Evolutionary conservation across 2,113 vertebrate genomes (phyloP), one percentile per base, ranked within the genome.

Genomic region (Calonectris borealis): DNA sequence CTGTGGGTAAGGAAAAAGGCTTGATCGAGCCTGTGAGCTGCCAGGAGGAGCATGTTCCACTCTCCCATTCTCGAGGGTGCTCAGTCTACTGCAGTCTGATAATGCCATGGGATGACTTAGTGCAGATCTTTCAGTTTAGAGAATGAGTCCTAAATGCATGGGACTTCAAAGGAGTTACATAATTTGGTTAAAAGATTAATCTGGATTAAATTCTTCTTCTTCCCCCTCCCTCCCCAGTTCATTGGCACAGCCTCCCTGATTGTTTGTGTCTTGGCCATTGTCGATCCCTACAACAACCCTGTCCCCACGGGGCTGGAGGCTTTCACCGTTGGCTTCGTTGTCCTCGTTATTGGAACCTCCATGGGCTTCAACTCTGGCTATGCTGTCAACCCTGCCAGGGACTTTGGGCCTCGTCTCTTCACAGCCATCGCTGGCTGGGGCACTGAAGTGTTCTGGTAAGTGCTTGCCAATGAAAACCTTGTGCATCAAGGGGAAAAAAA

Each of bases 311-410:
- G 99, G 5, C 97, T 99, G 93, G 99, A 99, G 78, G 99, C 99
- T 69, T 99, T 99, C 98, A 99, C 99, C 1, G 98, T 99, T 96
- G 99, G 99, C 70, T 99, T 99, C 26, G 99, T 99, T 68, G 98
- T 99, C 90, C 97, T 99, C 0, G 99, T 99, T 95, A 99, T 99
- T 64, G 99, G 99, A 68, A 97, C 99, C 16, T 99, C 99, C 27
- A 99, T 99, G 99, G 99, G 99, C 93, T 99, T 99, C 96, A 99
- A 99, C 97, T 99, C 99, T 9, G 99, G 99, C 66, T 99, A 99
- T 2, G 99, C 99, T 2, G 99, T 99, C 81, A 99, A 99, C 95
- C 99, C 99, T 22, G 99, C 99, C 90, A 98, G 99, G 96, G 99
- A 99, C 96, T 97, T 99, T 0, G 99, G 99, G 12, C 99, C 99